Evolutionary conservation across 2,888 invertebrate genomes (phyloP).

Genomic region (Automeris io): DNA sequence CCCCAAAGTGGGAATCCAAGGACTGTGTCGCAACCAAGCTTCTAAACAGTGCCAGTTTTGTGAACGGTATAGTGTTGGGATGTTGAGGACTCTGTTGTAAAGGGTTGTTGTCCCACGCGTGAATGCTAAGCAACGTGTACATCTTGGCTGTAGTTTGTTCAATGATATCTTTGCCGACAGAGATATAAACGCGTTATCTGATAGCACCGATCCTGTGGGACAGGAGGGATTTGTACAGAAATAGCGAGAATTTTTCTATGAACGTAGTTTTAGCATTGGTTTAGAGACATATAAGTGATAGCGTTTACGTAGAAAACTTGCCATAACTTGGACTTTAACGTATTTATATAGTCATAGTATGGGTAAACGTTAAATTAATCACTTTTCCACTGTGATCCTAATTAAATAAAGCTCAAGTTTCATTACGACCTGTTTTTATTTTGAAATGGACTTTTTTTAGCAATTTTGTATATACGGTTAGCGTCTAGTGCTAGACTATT

Average conservation of each 20-base stretch:
- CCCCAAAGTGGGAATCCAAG: slow-evolving; percentile 63
- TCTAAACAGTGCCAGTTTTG: slow-evolving; percentile 41
- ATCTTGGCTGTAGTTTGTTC: no score
- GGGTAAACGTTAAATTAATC: slow-evolving; percentile 66
- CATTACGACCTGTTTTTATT: slow-evolving; percentile 49
- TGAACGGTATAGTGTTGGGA: slow-evolving; percentile 17
- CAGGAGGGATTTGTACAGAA: slow-evolving; percentile 51
- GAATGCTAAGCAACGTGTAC: no score
- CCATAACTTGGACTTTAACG: slow-evolving; percentile 70
- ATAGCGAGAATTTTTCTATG: slow-evolving; percentile 68
- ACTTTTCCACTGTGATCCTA: slow-evolving; percentile 78
- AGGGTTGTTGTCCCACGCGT: no score
- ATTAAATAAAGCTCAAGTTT: slow-evolving; percentile 71
- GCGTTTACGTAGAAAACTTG: slow-evolving; percentile 70
- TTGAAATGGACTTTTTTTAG: slow-evolving; percentile 29
- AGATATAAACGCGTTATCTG: not conserved
- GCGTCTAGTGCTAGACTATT: slow-evolving; percentile 53
- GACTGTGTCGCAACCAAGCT: slow-evolving; percentile 73
- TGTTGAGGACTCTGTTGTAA: no score
- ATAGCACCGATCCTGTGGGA: slow-evolving; percentile 7
- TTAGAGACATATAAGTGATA: slow-evolving; percentile 58
- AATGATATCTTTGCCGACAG: no score
- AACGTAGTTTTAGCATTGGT: slow-evolving; percentile 54
- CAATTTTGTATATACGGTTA: slow-evolving; percentile 60
- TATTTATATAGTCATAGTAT: slow-evolving; percentile 51